Evolutionary conservation across 2,888 invertebrate species (phyloP).

Genomic region (Epistrophe eligans): DNA sequence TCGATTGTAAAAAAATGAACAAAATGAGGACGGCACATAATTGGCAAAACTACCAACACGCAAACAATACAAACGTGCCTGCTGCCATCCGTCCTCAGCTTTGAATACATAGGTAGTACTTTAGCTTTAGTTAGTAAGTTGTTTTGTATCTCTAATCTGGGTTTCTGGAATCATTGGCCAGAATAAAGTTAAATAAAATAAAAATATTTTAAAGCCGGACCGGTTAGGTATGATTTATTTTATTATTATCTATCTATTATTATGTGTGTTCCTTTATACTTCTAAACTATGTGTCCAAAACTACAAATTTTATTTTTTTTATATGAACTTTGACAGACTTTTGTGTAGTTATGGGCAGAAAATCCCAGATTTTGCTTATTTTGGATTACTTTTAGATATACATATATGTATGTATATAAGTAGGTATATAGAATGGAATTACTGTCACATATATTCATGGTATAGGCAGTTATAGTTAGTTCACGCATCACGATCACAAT

Average conservation of each 20-base stretch:
- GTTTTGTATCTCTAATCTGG: constrained; percentile 58
- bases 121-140: constrained; percentile 4
- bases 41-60: constrained; percentile 77
- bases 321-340: no score
- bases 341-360: no score
- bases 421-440: constrained; percentile 22
- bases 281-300: no score
- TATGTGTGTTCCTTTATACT: no score
- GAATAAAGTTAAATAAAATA: constrained; percentile 18
- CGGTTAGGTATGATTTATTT: constrained; percentile 13
- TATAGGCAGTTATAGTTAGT: not conserved
- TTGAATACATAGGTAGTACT: constrained; percentile 11
- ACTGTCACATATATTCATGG: constrained; percentile 48
- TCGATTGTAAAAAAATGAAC: constrained; percentile 13
- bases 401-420: no score
- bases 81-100: constrained; percentile 25
- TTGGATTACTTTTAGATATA: not conserved
- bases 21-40: constrained; percentile 77
- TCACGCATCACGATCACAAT: not conserved
- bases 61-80: constrained; percentile 60
- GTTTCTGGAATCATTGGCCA: constrained; percentile 63
- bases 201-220: constrained; percentile 17
- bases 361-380: not conserved
- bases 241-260: not conserved
- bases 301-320: no score